These are phyloP conservation scores for Gallinago nigripennis DNA, from an alignment of 2,797 vertebrate genomes.

Conservation along the genomic window DNA sequence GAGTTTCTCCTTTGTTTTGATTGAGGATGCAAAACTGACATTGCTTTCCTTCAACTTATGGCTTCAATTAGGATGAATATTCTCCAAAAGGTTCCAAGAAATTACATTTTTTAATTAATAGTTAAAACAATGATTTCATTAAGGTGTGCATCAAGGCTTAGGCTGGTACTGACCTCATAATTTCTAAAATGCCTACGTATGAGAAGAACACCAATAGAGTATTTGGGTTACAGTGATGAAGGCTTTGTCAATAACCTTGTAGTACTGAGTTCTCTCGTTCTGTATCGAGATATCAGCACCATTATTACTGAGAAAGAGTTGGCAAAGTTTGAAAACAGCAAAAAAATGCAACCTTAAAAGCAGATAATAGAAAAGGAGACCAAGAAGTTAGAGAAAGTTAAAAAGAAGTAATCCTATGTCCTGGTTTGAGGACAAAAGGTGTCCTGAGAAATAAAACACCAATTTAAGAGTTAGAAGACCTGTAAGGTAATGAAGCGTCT, in stretches of 20 bases:
- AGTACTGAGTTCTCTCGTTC: neutral
- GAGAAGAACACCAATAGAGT: neutral
- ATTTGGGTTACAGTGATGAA: neutral
- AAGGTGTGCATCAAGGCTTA: neutral
- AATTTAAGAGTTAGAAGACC: neutral
- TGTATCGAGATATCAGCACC: neutral
- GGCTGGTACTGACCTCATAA: neutral
- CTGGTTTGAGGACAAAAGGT: neutral
- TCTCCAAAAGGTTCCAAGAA: neutral
- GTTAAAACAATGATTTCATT: neutral
- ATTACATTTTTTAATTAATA: neutral
- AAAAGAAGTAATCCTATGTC: neutral
- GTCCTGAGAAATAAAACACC: neutral
- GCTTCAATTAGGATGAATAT: neutral
- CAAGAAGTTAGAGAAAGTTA: neutral
- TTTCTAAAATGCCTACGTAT: neutral
- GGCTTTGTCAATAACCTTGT: neutral
- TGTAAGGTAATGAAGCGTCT: neutral
- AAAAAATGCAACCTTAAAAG: neutral
- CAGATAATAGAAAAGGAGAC: neutral
- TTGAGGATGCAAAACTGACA: neutral
- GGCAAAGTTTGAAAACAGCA: neutral
- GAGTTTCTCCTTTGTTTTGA: neutral
- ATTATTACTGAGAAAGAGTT: neutral
- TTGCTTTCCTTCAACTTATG: neutral